Evolutionary conservation across 1,140 invertebrate species (phyloP).

Genomic region (Drosophila murphyi): DNA sequence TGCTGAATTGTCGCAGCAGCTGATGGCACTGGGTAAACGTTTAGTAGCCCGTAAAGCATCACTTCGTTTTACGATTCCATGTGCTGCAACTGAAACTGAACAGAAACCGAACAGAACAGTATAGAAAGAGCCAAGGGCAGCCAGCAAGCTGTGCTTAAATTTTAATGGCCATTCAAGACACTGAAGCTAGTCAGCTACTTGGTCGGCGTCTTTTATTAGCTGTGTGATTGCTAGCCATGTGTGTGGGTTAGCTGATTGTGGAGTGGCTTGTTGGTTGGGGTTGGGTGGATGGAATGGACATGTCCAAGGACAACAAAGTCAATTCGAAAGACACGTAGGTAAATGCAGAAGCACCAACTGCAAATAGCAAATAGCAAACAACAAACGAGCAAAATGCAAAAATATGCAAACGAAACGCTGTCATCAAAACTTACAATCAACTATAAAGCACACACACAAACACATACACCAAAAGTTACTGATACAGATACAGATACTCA

Average conservation of each 20-base stretch:
- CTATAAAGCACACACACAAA: conserved; percentile 36
- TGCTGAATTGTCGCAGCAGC: conserved; percentile 47
- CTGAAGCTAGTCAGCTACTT: conserved; percentile 40
- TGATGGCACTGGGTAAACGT: conserved; percentile 67
- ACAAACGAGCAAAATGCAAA: conserved; percentile 66
- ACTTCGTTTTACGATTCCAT: conserved; percentile 57
- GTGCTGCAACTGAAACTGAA: conserved; percentile 25
- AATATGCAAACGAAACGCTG: conserved; percentile 76
- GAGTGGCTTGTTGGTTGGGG: conserved; percentile 1
- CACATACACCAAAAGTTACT: conserved; percentile 9
- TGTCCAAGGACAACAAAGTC: conserved; percentile 59
- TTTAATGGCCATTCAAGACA: conserved; percentile 76
- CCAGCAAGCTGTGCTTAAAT: conserved; percentile 72
- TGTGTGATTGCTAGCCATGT: conserved; percentile 68
- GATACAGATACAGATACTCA: conserved; percentile 37
- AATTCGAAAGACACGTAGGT: conserved; percentile 58
- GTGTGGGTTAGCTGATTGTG: conserved; percentile 8
- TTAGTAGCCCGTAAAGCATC: conserved; percentile 74
- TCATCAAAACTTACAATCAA: conserved; percentile 77
- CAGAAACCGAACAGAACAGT: neutral
- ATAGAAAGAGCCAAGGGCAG: conserved; percentile 25
- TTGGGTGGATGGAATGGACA: conserved; percentile 14
- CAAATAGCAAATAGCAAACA: conserved; percentile 24
- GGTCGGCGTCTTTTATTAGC: conserved; percentile 74
- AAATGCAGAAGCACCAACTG: conserved; percentile 29